A percentile compares a stretch with the other conserved stretches of the same genome.
These are phyloP conservation scores for Intellagama lesueurii DNA, from an alignment of 2,797 vertebrate genomes.

Conservation along the genomic window DNA sequence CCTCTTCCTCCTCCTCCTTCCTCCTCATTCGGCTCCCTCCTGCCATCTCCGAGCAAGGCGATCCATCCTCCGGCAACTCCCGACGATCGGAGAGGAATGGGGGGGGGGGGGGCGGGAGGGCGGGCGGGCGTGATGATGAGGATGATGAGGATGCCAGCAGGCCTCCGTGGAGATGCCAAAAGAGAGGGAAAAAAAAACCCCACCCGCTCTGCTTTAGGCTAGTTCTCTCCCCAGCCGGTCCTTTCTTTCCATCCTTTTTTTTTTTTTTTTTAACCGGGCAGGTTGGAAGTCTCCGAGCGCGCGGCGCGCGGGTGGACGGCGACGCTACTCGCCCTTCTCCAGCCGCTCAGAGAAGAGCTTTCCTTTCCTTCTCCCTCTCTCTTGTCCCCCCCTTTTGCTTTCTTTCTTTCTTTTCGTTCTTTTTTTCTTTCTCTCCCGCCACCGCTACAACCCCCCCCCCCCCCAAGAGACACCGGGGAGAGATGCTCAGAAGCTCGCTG, in stretches of 20 bases:
- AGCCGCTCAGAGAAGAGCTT: slow-evolving; percentile 51
- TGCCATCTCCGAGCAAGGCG: slow-evolving; percentile 76
- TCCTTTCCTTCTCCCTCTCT: too few species aligned
- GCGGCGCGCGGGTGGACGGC: too few species aligned
- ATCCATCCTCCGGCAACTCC: slow-evolving; percentile 73
- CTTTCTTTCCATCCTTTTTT: background rate
- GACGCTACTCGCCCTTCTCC: slow-evolving; percentile 61
- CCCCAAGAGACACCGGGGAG: slow-evolving; percentile 74
- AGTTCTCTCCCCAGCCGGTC: background rate
- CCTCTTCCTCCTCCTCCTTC: slow-evolving; percentile 41
- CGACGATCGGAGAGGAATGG: slow-evolving; percentile 23
- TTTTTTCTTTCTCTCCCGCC: background rate
- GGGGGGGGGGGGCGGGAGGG: background rate
- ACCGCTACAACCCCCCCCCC: too few species aligned
- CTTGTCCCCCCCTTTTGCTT: background rate
- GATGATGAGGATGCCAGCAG: slow-evolving; percentile 37
- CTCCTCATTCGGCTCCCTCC: slow-evolving; percentile 74
- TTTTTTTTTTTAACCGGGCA: slow-evolving; percentile 63
- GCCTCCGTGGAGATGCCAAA: slow-evolving; percentile 24
- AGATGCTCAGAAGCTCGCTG: slow-evolving; percentile 70
- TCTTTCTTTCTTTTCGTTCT: fast-evolving
- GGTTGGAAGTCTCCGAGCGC: slow-evolving; percentile 73
- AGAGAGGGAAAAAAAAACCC: too few species aligned
- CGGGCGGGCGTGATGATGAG: background rate
- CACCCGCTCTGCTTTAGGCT: background rate